Base-by-base conservation (phyloP, 2,888 invertebrate species). In the Schizotus pectinicornis region DNA sequence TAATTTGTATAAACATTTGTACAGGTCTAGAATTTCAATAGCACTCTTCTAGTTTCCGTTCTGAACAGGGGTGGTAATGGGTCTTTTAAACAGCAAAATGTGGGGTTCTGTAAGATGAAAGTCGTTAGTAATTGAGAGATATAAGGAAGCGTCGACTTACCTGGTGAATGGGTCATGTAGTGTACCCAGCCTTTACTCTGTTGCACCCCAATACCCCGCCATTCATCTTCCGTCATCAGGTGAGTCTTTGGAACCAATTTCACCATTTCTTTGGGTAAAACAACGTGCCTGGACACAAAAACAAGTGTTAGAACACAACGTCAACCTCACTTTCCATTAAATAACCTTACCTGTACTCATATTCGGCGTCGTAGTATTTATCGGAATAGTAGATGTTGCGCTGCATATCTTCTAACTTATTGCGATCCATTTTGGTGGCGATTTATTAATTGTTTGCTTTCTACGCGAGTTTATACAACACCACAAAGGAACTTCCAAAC, bases 121-220 rank as follows among this genome's bases (percentile, higher is more conserved):
- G 9, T 30, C 13, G 31, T 55, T 32, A 43, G 30, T 39, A 36
- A 31, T 14, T n/a, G 2, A 48, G 14, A 7, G n/a, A n/a, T n/a
- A 34, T 8, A 9, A 11, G 8, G 22, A 2, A 13, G 7, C 34
- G 33, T 13, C n/a, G 14, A 22, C 77, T 73, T 81, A 93, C 94
- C 94, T 76, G 98, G 98, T 72, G 91, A 87, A 79, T 98, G 97
- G 64, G 89, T 90, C 96, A 98, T 96, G 72, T 97, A 98, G 80
- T 98, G 97, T 8, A 94, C 86, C 98, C 98, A 98, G 47, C 97
- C 97, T 70, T 92, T 91, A 72, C 95, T 95, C 79, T 98, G 98
- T 79, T 96, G 95, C 0, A 98, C 95, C 0, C 98, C 98, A 63
- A 98, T 90, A 54, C 88, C 84, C 73, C 98, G 86, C 98, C 98